phyloP scores from a whole-genome alignment of 2,797 vertebrate genomes.

The Saxicola maurus region DNA sequence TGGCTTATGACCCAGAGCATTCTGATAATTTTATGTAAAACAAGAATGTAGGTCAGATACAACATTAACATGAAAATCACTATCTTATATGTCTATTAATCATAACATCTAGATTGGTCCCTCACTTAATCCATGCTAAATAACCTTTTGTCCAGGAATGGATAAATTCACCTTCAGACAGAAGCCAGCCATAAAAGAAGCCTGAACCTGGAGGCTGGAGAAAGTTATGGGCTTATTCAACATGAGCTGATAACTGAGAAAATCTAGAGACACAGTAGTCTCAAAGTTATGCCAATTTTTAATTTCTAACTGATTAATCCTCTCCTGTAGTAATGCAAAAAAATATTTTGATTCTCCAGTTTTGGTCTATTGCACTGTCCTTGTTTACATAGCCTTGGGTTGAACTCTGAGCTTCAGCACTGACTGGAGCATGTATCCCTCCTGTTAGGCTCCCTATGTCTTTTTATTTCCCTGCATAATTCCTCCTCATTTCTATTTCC shows the following conservation, averaged over 20 bases:
- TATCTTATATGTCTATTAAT: neutral
- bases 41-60: neutral
- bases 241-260: neutral
- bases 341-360: neutral
- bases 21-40: neutral
- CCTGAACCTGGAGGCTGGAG: neutral
- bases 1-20: neutral
- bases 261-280: neutral
- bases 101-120: neutral
- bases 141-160: neutral
- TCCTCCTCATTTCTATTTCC: neutral
- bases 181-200: neutral
- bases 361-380: neutral
- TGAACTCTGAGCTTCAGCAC: neutral
- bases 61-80: neutral
- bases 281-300: neutral
- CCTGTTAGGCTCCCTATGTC: neutral
- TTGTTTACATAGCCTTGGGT: neutral
- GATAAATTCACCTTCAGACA: conserved; percentile 3
- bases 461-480: neutral
- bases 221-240: neutral
- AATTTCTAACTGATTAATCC: neutral
- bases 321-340: neutral
- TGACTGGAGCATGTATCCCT: neutral
- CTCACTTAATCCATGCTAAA: neutral